A percentile compares a stretch with the other conserved stretches of the same genome.
phyloP scores from a whole-genome alignment of 2,888 invertebrate genomes.

The Ochlodes sylvanus region DNA sequence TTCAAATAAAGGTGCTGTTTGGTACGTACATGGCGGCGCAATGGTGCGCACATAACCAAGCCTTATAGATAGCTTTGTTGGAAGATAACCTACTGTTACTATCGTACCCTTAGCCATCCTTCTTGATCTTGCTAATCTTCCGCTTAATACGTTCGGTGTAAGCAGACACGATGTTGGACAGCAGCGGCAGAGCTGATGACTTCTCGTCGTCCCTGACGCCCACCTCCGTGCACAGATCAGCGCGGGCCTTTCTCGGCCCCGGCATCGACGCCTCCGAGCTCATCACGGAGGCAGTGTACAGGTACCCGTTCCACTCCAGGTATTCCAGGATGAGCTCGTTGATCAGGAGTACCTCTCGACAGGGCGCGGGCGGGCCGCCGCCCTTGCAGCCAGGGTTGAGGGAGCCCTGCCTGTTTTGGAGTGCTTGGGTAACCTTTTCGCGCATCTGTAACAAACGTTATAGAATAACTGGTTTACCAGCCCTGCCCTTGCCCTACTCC shows the following conservation, averaged over 20 bases:
- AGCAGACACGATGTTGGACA: slow-evolving; percentile 82
- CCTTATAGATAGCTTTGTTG: too few species aligned
- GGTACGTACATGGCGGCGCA: too few species aligned
- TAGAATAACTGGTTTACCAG: not conserved
- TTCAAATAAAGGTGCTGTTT: too few species aligned
- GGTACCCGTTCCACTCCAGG: slow-evolving; percentile 89
- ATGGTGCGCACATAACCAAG: too few species aligned
- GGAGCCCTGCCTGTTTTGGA: slow-evolving; percentile 60
- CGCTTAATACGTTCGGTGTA: slow-evolving; percentile 78
- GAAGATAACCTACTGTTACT: too few species aligned
- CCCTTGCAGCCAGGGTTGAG: slow-evolving; percentile 48
- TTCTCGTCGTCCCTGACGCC: slow-evolving; percentile 82
- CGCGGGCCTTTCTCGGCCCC: slow-evolving; percentile 55
- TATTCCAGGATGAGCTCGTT: slow-evolving; percentile 89
- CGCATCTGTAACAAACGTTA: slow-evolving; percentile 58
- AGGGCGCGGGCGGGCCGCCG: slow-evolving; percentile 56
- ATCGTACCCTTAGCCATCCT: slow-evolving; percentile 37
- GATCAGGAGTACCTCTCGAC: slow-evolving; percentile 76
- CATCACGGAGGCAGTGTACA: slow-evolving; percentile 86
- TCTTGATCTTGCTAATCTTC: slow-evolving; percentile 69
- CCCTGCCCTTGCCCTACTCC: too few species aligned
- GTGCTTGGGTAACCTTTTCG: slow-evolving; percentile 69
- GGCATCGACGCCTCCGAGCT: slow-evolving; percentile 76
- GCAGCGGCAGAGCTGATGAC: slow-evolving; percentile 77
- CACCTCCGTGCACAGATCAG: slow-evolving; percentile 70